A percentile compares a stretch with the other conserved stretches of the same genome.
phyloP scores from a whole-genome alignment of 1,140 invertebrate genomes.

The Zophobas morio region DNA sequence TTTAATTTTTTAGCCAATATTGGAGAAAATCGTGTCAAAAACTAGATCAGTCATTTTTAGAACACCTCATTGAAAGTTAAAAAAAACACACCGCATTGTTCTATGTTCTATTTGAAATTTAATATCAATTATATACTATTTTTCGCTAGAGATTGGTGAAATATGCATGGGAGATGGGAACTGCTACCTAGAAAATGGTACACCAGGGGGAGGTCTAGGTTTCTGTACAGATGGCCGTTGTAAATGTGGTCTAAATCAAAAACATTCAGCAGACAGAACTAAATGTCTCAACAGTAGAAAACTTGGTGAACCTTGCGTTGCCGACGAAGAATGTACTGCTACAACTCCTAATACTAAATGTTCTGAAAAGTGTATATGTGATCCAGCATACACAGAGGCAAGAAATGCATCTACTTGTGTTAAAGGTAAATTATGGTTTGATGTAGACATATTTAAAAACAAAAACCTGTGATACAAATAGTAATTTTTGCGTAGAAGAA shows the following conservation, averaged over 20 bases:
- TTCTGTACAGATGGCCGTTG: constrained; percentile 44
- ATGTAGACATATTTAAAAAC: not conserved
- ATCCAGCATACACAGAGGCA: constrained; percentile 48
- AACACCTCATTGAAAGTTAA: no score
- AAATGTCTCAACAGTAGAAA: constrained; percentile 47
- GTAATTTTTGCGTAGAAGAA: no score
- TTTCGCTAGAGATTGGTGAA: constrained; percentile 52
- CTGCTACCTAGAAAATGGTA: constrained; percentile 51
- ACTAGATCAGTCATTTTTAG: no score
- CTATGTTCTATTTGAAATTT: no score
- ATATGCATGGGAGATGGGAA: constrained; percentile 51
- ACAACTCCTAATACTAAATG: constrained; percentile 48
- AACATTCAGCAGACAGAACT: constrained; percentile 47
- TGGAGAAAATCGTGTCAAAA: no score
- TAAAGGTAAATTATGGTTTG: constrained; percentile 47
- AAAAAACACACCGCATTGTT: no score
- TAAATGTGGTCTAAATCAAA: constrained; percentile 48
- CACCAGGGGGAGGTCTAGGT: constrained; percentile 47
- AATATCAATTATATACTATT: not conserved
- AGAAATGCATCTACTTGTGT: constrained; percentile 52
- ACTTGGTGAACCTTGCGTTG: constrained; percentile 51
- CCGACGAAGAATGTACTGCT: constrained; percentile 49
- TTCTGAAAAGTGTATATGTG: constrained; percentile 53
- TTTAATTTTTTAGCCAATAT: no score
- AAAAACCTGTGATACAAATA: no score